Conservation (phyloP, 2,888 invertebrate genomes). For the Pyrochroa serraticornis region DNA sequence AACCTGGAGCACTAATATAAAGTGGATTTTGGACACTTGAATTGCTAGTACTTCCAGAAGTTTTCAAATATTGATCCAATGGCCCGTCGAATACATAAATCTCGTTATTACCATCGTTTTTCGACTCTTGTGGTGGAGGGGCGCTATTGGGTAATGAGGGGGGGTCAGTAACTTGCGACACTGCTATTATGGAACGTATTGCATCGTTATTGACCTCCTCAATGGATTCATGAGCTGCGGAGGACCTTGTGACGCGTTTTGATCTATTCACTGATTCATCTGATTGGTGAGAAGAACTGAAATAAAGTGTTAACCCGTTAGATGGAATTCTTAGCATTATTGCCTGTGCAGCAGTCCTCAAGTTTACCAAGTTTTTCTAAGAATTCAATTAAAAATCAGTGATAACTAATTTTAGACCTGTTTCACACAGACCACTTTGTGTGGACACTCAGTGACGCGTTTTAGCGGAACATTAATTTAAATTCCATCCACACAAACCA, state of each 20-base stretch:
- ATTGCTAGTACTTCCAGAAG: constrained; percentile 10
- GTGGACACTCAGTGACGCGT: no score
- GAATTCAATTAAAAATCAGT: no score
- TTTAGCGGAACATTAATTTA: no score
- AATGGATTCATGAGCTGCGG: constrained; percentile 10
- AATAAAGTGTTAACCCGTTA: background rate
- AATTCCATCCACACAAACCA: no score
- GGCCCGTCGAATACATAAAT: constrained; percentile 36
- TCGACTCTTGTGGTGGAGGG: background rate
- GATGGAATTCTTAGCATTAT: background rate
- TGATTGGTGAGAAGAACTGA: background rate
- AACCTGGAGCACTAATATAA: constrained; percentile 30
- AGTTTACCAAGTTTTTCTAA: no score
- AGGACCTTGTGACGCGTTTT: background rate
- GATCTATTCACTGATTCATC: background rate
- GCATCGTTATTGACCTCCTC: constrained; percentile 42
- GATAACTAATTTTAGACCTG: no score
- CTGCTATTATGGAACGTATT: constrained; percentile 36
- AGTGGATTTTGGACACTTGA: constrained; percentile 27
- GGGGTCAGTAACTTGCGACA: constrained; percentile 12
- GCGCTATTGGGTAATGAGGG: background rate
- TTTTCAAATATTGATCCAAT: constrained; percentile 34
- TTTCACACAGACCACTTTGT: no score
- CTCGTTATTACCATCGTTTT: constrained; percentile 17
- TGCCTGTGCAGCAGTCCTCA: no score